A percentile compares a stretch with the other conserved stretches of the same genome.
phyloP scores from a whole-genome alignment of 2,797 vertebrate species.

The Paramormyrops hopkinsi region DNA sequence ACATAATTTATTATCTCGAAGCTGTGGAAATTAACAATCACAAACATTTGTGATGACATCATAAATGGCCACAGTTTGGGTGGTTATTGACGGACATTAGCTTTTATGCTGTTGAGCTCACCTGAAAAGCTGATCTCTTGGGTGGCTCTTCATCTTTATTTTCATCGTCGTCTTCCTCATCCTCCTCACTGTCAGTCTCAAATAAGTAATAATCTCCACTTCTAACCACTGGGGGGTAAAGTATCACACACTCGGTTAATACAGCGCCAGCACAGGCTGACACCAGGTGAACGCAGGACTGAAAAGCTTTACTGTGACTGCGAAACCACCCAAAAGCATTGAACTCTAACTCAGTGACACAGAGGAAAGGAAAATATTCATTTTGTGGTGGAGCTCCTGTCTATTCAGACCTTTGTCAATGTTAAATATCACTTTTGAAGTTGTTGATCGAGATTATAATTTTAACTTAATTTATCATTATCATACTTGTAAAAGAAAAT shows the following conservation, averaged over 20 bases:
- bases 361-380: background rate
- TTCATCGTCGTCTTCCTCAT: slow-evolving; percentile 86
- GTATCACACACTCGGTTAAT: slow-evolving; percentile 11
- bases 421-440: background rate
- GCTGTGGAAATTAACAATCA: background rate
- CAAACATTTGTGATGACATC: background rate
- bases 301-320: background rate
- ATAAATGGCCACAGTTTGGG: background rate
- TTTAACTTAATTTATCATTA: background rate
- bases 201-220: slow-evolving; percentile 99
- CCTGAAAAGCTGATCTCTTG: slow-evolving; percentile 86
- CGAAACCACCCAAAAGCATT: background rate
- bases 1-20: background rate
- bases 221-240: slow-evolving; percentile 84
- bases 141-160: slow-evolving; percentile 77
- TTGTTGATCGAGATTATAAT: background rate
- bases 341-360: background rate
- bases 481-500: background rate
- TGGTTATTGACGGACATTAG: background rate
- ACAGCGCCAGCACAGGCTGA: background rate
- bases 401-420: background rate
- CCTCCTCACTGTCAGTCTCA: slow-evolving; percentile 99
- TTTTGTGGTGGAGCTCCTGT: background rate
- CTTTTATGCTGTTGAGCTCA: slow-evolving; percentile 30
- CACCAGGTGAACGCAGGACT: background rate